A percentile compares a stretch with the other conserved stretches of the same genome.
Conservation (phyloP, 2,797 vertebrate genomes). For the Acridotheres tristis region DNA sequence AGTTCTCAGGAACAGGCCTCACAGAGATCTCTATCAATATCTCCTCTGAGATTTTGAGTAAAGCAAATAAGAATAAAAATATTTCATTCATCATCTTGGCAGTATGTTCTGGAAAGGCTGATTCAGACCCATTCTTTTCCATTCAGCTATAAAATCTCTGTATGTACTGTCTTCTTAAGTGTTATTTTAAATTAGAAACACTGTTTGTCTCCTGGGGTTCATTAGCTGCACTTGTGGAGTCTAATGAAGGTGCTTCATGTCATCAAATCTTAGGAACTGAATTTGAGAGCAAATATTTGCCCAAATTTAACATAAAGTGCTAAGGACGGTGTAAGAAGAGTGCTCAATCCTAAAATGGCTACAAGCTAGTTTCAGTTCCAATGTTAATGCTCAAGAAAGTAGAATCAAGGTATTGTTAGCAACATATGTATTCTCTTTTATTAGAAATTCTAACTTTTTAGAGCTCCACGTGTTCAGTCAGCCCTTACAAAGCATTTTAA, state of each 20-base stretch:
- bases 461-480: neutral
- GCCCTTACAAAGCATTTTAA: neutral
- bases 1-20: neutral
- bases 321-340: neutral
- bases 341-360: neutral
- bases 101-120: neutral
- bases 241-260: neutral
- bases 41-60: neutral
- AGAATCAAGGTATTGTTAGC: neutral
- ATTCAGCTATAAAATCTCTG: constrained; percentile 5
- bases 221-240: neutral
- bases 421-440: neutral
- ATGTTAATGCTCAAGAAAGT: neutral
- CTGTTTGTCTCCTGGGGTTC: neutral
- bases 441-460: neutral
- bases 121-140: constrained; percentile 11
- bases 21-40: neutral
- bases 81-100: constrained; percentile 29
- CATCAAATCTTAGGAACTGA: neutral
- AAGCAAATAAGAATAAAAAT: constrained; percentile 14
- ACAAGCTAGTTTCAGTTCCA: neutral
- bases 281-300: neutral
- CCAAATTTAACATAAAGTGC: neutral
- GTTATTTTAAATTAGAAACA: constrained; percentile 2
- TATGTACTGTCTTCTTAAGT: neutral